Evolutionary conservation across 1,140 invertebrate genomes (phyloP).

Genomic region (Musca vetustissima): DNA sequence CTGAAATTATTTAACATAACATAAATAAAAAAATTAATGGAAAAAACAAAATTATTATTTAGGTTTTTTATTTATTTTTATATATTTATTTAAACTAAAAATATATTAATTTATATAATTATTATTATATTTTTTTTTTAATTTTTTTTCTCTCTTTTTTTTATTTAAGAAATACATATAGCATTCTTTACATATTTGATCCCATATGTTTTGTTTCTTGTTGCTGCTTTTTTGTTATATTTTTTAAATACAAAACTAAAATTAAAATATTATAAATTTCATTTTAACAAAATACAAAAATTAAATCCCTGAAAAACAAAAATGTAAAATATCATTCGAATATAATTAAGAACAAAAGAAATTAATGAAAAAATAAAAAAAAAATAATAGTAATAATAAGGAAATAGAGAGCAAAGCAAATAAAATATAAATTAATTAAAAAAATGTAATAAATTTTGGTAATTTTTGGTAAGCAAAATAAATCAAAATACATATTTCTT

Average conservation of each 20-base stretch:
- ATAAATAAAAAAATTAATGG: too few species aligned
- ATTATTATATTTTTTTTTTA: too few species aligned
- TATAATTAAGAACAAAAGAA: not conserved
- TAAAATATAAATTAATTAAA: not conserved
- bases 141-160: too few species aligned
- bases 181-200: too few species aligned
- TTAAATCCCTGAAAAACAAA: too few species aligned
- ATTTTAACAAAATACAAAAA: not conserved
- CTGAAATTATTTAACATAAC: too few species aligned
- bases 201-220: not conserved
- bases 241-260: conserved; percentile 1
- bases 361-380: not conserved
- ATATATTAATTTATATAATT: too few species aligned
- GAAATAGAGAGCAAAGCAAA: not conserved
- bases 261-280: not conserved
- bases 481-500: not conserved
- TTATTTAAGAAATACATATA: too few species aligned
- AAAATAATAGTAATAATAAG: not conserved
- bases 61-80: too few species aligned
- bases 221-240: not conserved
- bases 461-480: not conserved
- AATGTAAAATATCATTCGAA: too few species aligned
- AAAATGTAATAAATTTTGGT: not conserved
- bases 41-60: too few species aligned
- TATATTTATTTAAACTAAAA: too few species aligned